Percentiles rank a stretch among this genome's conserved stretches.
phyloP scores from a whole-genome alignment of 2,888 invertebrate species.

The Phytoseiulus persimilis region DNA sequence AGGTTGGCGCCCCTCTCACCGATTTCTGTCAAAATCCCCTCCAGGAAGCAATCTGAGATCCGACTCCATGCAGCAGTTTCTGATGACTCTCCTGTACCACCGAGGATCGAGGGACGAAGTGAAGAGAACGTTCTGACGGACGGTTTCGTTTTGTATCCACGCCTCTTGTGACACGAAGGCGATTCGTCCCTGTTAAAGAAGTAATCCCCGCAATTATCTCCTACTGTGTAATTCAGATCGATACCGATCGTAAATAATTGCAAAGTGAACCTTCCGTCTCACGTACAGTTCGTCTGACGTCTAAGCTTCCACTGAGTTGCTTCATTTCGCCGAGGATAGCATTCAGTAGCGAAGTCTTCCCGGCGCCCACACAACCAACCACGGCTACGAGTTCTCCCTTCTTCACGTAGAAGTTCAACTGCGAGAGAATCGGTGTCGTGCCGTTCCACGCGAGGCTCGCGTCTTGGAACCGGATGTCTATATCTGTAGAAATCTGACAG shows the following conservation, averaged over 20 bases:
- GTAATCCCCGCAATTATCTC: neutral
- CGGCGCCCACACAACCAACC: constrained; percentile 45
- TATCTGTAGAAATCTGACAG: too few species aligned
- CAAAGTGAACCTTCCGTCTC: too few species aligned
- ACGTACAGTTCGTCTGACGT: constrained; percentile 43
- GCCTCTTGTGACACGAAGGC: constrained; percentile 57
- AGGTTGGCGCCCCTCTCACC: constrained; percentile 89
- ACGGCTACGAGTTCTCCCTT: constrained; percentile 43
- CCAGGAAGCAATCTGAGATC: constrained; percentile 59
- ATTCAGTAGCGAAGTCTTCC: constrained; percentile 45
- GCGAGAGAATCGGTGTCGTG: constrained; percentile 41
- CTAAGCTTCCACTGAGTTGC: constrained; percentile 44
- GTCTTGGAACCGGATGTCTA: constrained; percentile 71
- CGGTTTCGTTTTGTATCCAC: constrained; percentile 56
- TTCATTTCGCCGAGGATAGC: constrained; percentile 46
- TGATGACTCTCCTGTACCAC: constrained; percentile 47
- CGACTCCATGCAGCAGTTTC: constrained; percentile 46
- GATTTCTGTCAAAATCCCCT: constrained; percentile 94
- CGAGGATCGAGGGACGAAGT: constrained; percentile 49
- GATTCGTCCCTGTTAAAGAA: constrained; percentile 52
- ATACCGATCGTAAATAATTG: too few species aligned
- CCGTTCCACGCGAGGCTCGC: constrained; percentile 75
- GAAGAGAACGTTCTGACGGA: constrained; percentile 55
- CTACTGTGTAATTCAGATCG: too few species aligned
- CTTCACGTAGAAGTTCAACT: constrained; percentile 42